A percentile compares a stretch with the other conserved stretches of the same genome.
Evolutionary conservation across 1,140 invertebrate genomes (phyloP).

Genomic region (Heliconius himera): DNA sequence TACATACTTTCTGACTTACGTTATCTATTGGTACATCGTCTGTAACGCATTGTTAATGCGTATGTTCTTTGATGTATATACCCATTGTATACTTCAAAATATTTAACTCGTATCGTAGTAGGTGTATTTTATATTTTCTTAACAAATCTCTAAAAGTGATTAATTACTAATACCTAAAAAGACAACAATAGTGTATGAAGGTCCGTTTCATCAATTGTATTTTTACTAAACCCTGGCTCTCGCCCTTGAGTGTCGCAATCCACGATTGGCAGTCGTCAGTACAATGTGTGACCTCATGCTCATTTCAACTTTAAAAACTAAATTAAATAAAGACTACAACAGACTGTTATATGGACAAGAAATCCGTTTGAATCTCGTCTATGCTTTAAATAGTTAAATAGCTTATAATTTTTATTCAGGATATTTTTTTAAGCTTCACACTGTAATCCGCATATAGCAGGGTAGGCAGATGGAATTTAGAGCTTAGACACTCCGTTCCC

Average conservation of each 20-base stretch:
- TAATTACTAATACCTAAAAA: slow-evolving; percentile 27
- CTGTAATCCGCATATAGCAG: too few relatives aligned
- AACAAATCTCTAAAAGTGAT: background rate
- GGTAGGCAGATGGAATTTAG: too few relatives aligned
- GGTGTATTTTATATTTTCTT: background rate
- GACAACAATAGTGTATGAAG: slow-evolving; percentile 25
- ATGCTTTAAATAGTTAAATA: too few relatives aligned
- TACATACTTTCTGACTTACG: too few relatives aligned
- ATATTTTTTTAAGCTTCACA: too few relatives aligned
- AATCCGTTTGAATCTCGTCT: too few relatives aligned
- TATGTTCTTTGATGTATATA: too few relatives aligned
- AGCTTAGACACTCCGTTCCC: too few relatives aligned
- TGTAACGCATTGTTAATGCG: background rate
- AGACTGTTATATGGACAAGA: background rate
- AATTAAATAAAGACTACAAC: slow-evolving; percentile 6
- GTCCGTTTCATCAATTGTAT: slow-evolving; percentile 38
- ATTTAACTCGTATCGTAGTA: background rate
- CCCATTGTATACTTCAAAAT: too few relatives aligned
- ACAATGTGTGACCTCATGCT: slow-evolving; percentile 10
- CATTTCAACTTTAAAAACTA: slow-evolving; percentile 5
- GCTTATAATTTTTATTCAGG: background rate
- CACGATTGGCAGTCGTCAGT: slow-evolving; percentile 43
- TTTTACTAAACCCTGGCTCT: slow-evolving; percentile 36
- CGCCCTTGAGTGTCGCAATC: slow-evolving; percentile 41
- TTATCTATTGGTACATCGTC: background rate